Percentiles rank a stretch among this genome's conserved stretches.
Evolutionary conservation across 30 jellyfish, hydroid and myxozoan genomes (phyloP).

Genomic region (Aurelia aurita complex sp. Pacific): DNA sequence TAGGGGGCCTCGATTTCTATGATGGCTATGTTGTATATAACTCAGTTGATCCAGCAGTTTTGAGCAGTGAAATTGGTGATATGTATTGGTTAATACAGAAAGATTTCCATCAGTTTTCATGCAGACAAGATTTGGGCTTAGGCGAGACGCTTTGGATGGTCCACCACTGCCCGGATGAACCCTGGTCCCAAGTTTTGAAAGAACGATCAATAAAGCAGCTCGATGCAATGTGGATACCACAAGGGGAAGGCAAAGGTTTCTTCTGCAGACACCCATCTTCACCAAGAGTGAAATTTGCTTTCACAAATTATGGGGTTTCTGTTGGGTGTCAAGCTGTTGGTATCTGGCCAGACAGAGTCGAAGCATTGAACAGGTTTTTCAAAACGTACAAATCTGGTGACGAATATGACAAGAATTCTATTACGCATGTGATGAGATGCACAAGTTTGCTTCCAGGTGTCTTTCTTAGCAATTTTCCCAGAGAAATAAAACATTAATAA

Average conservation of each 20-base stretch:
- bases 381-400: constrained; percentile 31
- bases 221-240: constrained; percentile 31
- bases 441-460: constrained; percentile 43
- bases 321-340: constrained; percentile 48
- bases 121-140: constrained; percentile 52
- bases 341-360: constrained; percentile 46
- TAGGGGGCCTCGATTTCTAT: constrained; percentile 49
- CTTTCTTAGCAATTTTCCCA: background rate
- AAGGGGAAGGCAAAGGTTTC: constrained; percentile 31
- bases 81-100: constrained; percentile 29
- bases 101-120: constrained; percentile 10
- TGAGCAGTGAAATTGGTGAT: constrained; percentile 46
- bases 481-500: background rate
- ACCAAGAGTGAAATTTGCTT: constrained; percentile 25
- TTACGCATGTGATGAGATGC: constrained; percentile 59
- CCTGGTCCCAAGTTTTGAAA: constrained; percentile 37
- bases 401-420: constrained; percentile 40
- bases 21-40: constrained; percentile 50
- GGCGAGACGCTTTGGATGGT: constrained; percentile 55
- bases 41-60: constrained; percentile 17
- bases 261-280: constrained; percentile 41
- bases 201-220: constrained; percentile 32
- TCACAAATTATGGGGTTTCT: constrained; percentile 51
- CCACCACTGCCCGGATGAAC: constrained; percentile 40
- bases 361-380: constrained; percentile 30